A percentile compares a stretch with the other conserved stretches of the same genome.
phyloP scores from a whole-genome alignment of 2,113 vertebrate species.

The Etia nguti region DNA sequence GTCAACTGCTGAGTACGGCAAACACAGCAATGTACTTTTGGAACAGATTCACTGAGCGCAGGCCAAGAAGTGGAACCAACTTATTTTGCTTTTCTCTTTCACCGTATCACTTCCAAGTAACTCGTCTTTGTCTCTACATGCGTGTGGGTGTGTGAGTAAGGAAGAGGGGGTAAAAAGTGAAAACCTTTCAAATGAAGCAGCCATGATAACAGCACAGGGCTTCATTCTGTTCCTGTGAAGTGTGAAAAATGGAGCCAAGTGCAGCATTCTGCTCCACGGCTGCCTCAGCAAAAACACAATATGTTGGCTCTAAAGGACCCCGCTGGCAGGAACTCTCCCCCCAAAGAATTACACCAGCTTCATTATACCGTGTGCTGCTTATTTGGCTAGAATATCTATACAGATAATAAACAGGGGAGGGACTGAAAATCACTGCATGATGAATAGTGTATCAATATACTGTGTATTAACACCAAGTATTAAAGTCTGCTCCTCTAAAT shows the following conservation, averaged over 20 bases:
- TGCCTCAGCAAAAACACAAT: conserved; percentile 69
- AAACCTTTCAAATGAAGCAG: neutral
- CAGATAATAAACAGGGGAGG: neutral
- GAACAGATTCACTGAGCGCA: neutral
- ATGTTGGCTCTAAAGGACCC: conserved; percentile 50
- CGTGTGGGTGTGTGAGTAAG: neutral
- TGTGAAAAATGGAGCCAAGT: conserved; percentile 37
- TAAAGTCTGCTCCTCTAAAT: neutral
- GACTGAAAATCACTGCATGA: neutral
- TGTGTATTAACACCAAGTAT: neutral
- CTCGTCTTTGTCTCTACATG: neutral
- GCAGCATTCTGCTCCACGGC: conserved; percentile 51
- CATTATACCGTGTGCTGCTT: conserved; percentile 17
- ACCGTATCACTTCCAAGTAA: neutral
- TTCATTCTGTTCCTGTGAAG: conserved; percentile 56
- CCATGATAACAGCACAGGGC: conserved; percentile 4
- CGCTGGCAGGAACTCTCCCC: conserved; percentile 38
- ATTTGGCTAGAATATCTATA: neutral
- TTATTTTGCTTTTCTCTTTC: neutral
- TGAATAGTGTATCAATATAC: neutral
- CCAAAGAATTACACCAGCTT: conserved; percentile 32
- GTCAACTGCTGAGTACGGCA: conserved; percentile 38
- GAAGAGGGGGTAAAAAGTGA: neutral
- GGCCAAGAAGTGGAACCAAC: conserved; percentile 3
- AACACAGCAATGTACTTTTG: conserved; percentile 8